Base-by-base conservation (phyloP, 1,140 invertebrate species). In the Sycobia sp. region DNA sequence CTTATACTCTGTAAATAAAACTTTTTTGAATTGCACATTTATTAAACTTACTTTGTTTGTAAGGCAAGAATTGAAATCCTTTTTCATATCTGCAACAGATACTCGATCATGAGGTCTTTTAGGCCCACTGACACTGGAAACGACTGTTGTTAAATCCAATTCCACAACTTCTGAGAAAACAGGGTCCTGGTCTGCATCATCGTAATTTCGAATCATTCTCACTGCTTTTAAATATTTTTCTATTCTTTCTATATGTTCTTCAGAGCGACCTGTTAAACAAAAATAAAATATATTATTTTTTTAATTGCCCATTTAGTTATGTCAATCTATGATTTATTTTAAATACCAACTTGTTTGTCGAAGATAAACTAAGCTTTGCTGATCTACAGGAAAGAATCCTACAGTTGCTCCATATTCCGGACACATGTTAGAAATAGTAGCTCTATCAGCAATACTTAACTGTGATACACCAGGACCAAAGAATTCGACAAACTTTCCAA, bases 401-500 rank as follows among this genome's bases (percentile, higher is more conserved):
- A 96, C 89, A 1, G 97, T 99, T 9, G 97, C 97, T 22, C 97
- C 93, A 79, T 98, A 99, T 83, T 98, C 97, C 0, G 96, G 96
- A 77, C 94, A 97, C 97, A 99, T 99, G 81, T 99, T 99, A 34
- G 89, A 95, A 75, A 94, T 97, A 34, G 87, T 98, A 62, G 90
- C 96, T 63, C 97, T 79, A 81, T 99, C 97, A 3, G 97, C 96
- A 53, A 99, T 95, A 46, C 93, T 96, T 1, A 99, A 80, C 60
- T 91, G 87, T 1, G 87, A 76, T 10, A 98, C 94, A 8, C 97
- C 96, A 0, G 94, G 89, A 0, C 97, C 97, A 78, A 93, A 99
- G 81, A 99, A 99, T 83, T 99, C 97, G 2, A 99, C 96, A 83
- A 99, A 99, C 76, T 98, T 98, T 43, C 95, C 96, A 44, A 99